Conservation (phyloP, 1,140 invertebrate species). For the Lepidotrigona ventralis region DNA sequence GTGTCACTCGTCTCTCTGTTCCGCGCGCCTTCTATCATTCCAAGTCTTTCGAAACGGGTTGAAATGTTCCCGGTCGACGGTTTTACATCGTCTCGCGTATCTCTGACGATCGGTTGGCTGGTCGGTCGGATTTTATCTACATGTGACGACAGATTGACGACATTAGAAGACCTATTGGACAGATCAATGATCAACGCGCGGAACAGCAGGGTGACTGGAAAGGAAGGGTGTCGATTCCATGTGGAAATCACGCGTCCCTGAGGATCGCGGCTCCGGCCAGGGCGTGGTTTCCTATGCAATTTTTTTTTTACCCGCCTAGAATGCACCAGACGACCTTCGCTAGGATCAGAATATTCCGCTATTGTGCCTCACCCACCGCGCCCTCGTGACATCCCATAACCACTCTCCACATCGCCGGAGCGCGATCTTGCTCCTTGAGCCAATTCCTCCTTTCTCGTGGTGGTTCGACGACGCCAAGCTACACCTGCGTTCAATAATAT, state of each 20-base stretch:
- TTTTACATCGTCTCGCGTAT: neutral
- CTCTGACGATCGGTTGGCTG: neutral
- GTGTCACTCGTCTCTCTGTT: slow-evolving; percentile 48
- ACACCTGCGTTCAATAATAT: neutral
- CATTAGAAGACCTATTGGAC: neutral
- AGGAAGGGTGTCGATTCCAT: neutral
- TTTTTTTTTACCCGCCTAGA: slow-evolving; percentile 77
- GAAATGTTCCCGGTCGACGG: neutral
- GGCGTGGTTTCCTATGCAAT: slow-evolving; percentile 79
- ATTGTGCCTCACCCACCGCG: slow-evolving; percentile 20
- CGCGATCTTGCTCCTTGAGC: neutral
- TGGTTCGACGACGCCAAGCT: neutral
- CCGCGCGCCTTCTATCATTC: neutral
- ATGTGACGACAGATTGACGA: neutral
- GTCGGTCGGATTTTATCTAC: neutral
- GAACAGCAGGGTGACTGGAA: no score
- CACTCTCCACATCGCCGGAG: slow-evolving; percentile 16
- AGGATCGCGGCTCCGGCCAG: slow-evolving; percentile 71
- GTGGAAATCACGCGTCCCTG: slow-evolving; percentile 68
- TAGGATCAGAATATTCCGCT: slow-evolving; percentile 75
- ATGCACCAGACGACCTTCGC: slow-evolving; percentile 78
- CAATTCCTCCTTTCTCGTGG: neutral
- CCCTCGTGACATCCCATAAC: slow-evolving; percentile 31
- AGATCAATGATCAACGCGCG: neutral
- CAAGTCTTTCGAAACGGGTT: slow-evolving; percentile 10